Percentiles rank a stretch among this genome's conserved stretches.
Conservation (phyloP, 2,113 vertebrate species). For the Entomyzon cyanotis region DNA sequence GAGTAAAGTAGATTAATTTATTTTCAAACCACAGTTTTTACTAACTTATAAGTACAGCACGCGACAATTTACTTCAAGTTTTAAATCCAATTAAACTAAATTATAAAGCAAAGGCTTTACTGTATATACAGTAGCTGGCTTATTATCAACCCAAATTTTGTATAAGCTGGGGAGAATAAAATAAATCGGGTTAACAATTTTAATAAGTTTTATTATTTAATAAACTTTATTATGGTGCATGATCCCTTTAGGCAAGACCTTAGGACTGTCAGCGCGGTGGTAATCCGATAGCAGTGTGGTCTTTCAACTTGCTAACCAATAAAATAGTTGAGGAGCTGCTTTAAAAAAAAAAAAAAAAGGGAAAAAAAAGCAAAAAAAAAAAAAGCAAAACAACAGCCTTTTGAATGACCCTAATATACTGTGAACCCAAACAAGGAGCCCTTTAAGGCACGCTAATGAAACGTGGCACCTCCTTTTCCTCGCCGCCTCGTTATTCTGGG, state of each 20-base stretch:
- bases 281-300: slow-evolving; percentile 98
- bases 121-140: slow-evolving; percentile 99
- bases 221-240: slow-evolving; percentile 99
- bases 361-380: too few relatives aligned
- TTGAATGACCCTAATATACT: slow-evolving; percentile 74
- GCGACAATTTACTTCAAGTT: slow-evolving; percentile 99
- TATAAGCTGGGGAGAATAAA: slow-evolving; percentile 99
- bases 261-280: slow-evolving; percentile 91
- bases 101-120: slow-evolving; percentile 99
- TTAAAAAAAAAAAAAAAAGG: background rate
- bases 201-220: slow-evolving; percentile 99
- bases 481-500: background rate
- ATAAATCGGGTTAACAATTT: slow-evolving; percentile 99
- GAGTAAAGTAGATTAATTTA: slow-evolving; percentile 99
- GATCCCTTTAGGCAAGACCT: slow-evolving; percentile 99
- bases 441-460: slow-evolving; percentile 59
- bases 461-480: slow-evolving; percentile 68
- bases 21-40: slow-evolving; percentile 99
- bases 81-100: slow-evolving; percentile 99
- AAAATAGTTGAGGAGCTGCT: slow-evolving; percentile 58
- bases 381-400: slow-evolving; percentile 20
- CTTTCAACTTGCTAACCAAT: slow-evolving; percentile 78
- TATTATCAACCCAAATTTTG: slow-evolving; percentile 98
- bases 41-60: slow-evolving; percentile 99
- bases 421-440: slow-evolving; percentile 71